These are phyloP conservation scores for Perodicticus potto DNA, from an alignment of 2,797 vertebrate genomes.

Conservation along the genomic window DNA sequence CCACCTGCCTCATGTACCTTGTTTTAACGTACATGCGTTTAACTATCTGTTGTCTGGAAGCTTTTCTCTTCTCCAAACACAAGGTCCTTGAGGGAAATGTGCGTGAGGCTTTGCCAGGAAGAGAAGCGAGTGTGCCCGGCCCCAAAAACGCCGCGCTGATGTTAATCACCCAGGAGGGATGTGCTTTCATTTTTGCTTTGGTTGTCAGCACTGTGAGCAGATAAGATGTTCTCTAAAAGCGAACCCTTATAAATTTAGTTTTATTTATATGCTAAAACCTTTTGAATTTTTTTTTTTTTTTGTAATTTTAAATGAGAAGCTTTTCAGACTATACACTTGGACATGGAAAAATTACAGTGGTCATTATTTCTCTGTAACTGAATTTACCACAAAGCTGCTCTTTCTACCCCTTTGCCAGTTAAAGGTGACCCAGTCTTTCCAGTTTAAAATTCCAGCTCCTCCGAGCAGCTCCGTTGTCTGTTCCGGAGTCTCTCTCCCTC, in stretches of 20 bases:
- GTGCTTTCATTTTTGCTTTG: not conserved
- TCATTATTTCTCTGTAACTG: not conserved
- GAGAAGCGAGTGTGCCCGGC: not conserved
- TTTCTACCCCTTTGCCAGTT: not conserved
- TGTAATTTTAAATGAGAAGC: not conserved
- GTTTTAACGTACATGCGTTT: not conserved
- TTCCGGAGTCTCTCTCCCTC: too few relatives aligned
- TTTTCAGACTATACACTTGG: not conserved
- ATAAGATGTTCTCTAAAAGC: not conserved
- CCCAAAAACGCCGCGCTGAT: not conserved
- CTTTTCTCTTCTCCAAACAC: not conserved
- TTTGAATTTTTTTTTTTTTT: not conserved
- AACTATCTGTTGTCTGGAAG: not conserved
- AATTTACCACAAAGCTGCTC: not conserved
- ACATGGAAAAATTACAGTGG: not conserved
- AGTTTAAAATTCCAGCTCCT: not conserved
- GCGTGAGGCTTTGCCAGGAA: not conserved
- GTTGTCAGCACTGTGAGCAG: not conserved
- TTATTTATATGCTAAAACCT: not conserved
- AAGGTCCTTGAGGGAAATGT: not conserved
- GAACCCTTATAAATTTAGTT: not conserved
- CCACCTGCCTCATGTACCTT: not conserved
- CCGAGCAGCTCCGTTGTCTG: not conserved
- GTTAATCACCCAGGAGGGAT: not conserved
- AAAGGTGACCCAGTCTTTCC: not conserved